These are phyloP conservation scores for Ptychodera flava DNA, from an alignment of 35 echinoderm and acorn worm genomes.

Conservation along the genomic window DNA sequence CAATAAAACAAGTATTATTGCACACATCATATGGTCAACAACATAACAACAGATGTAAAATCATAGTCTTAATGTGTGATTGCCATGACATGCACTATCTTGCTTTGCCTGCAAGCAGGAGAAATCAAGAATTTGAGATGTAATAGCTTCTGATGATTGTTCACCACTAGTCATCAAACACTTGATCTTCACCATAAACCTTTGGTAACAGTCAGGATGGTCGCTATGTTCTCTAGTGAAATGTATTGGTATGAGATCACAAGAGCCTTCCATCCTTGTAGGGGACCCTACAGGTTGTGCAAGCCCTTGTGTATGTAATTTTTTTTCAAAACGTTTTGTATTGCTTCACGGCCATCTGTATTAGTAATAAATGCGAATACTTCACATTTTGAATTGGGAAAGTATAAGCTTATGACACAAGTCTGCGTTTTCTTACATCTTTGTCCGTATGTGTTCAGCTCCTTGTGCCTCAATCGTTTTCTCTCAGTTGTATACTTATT, in stretches of 20 bases:
- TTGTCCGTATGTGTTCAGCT: background rate
- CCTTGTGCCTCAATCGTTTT: background rate
- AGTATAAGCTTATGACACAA: constrained; percentile 5
- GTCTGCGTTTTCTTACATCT: background rate
- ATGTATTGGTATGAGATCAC: background rate
- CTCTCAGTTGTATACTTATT: background rate
- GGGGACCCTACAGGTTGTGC: background rate
- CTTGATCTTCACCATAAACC: background rate
- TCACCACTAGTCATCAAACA: background rate
- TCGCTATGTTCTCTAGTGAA: background rate
- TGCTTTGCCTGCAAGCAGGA: too few relatives aligned
- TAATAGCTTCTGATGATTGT: background rate
- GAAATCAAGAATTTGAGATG: too few relatives aligned
- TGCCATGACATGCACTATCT: too few relatives aligned
- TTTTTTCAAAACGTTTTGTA: background rate
- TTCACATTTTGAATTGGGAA: background rate
- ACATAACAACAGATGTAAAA: too few relatives aligned
- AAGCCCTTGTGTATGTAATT: background rate
- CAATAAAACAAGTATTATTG: too few relatives aligned
- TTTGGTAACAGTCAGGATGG: constrained; percentile 9
- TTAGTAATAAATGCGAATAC: background rate
- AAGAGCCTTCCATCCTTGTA: background rate
- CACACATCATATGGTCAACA: too few relatives aligned
- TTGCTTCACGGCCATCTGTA: background rate
- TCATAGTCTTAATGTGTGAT: too few relatives aligned